Evolutionary conservation across 2,113 vertebrate species (phyloP).

Genomic region (Coptodon bakossiorum): DNA sequence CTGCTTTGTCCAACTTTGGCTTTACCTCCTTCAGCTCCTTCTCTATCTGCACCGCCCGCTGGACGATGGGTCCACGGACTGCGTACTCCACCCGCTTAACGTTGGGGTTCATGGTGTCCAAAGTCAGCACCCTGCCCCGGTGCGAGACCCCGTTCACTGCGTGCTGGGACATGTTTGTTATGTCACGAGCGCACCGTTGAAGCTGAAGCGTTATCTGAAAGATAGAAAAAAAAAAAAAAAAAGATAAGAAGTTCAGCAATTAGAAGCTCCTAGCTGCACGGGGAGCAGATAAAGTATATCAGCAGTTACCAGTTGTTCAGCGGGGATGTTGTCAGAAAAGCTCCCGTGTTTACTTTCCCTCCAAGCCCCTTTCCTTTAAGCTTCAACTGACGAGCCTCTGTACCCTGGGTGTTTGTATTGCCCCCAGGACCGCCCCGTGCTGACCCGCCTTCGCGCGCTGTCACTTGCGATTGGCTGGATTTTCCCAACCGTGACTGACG

Average conservation of each 20-base stretch:
- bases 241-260: neutral
- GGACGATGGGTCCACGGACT: conserved; percentile 80
- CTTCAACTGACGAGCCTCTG: neutral
- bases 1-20: neutral
- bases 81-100: conserved; percentile 81
- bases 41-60: conserved; percentile 79
- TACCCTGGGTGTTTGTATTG: neutral
- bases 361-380: neutral
- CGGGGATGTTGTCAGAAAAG: neutral
- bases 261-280: neutral
- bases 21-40: conserved; percentile 80
- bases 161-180: conserved; percentile 51
- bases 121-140: conserved; percentile 71
- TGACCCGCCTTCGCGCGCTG: conserved; percentile 19
- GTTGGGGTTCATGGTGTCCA: conserved; percentile 81
- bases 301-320: neutral
- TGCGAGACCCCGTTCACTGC: conserved; percentile 24
- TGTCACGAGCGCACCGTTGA: neutral
- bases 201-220: neutral
- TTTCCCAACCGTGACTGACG: neutral
- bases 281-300: neutral
- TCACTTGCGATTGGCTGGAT: conserved; percentile 8
- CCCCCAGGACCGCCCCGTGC: neutral
- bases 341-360: neutral
- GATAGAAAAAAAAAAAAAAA: neutral